These are phyloP conservation scores for Lates calcarifer DNA, from an alignment of 2,113 vertebrate species.

Conservation along the genomic window DNA sequence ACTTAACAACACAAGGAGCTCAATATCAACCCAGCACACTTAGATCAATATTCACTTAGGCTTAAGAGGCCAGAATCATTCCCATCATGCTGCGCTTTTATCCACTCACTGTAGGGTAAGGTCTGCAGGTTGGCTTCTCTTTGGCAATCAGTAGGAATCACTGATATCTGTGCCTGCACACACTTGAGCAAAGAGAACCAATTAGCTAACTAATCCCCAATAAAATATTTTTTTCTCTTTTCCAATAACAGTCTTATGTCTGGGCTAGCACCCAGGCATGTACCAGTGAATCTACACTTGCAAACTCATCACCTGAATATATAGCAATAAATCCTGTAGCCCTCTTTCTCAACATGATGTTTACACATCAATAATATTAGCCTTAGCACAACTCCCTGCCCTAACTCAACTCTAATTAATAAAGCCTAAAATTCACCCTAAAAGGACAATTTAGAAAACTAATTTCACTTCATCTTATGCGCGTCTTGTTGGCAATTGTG, in stretches of 20 bases:
- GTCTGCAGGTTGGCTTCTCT: conserved; percentile 51
- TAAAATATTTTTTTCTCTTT: conserved; percentile 17
- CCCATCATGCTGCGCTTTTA: conserved; percentile 68
- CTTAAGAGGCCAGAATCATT: conserved; percentile 75
- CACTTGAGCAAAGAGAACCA: conserved; percentile 56
- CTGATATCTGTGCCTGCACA: conserved; percentile 70
- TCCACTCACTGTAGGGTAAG: conserved; percentile 61
- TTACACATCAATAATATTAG: conserved; percentile 16
- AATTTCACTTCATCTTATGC: not conserved
- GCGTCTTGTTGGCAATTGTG: not conserved
- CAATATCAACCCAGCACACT: conserved; percentile 68
- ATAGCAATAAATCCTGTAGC: not conserved
- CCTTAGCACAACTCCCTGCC: conserved; percentile 3
- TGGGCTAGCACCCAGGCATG: not conserved
- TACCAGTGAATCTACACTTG: not conserved
- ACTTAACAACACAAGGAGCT: conserved; percentile 68
- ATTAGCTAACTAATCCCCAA: conserved; percentile 52
- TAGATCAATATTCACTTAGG: conserved; percentile 81
- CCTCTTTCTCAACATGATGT: conserved; percentile 6
- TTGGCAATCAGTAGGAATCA: conserved; percentile 63
- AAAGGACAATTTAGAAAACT: not conserved
- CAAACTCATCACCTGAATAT: not conserved
- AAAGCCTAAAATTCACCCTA: not conserved
- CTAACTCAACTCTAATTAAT: not conserved
- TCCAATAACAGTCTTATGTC: not conserved